phyloP scores from a whole-genome alignment of 1,140 invertebrate species.

The Ganaspis sp. region DNA sequence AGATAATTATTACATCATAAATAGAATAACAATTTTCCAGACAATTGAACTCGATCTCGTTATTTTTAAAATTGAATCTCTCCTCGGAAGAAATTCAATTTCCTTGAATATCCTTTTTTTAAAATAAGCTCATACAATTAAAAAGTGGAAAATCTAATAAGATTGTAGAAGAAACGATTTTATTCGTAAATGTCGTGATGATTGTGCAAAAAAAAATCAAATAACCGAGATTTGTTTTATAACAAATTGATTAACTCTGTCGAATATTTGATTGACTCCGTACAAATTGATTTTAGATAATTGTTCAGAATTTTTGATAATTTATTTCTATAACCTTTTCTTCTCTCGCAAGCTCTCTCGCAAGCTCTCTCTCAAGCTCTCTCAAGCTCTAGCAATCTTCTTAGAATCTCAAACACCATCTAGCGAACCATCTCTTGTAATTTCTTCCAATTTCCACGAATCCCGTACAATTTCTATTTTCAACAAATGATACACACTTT shows the following conservation, averaged over 20 bases:
- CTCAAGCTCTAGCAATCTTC: not conserved
- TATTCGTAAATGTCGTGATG: too few species aligned
- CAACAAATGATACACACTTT: not conserved
- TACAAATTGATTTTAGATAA: too few species aligned
- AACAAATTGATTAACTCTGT: not conserved
- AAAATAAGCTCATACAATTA: too few species aligned
- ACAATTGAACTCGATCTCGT: too few species aligned
- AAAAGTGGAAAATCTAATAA: too few species aligned
- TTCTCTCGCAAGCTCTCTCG: not conserved
- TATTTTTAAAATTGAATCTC: too few species aligned
- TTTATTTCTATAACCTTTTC: not conserved
- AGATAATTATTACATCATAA: too few species aligned
- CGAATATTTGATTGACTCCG: not conserved
- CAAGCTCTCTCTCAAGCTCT: not conserved
- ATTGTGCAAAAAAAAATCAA: too few species aligned
- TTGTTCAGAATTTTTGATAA: not conserved
- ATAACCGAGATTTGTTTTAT: not conserved
- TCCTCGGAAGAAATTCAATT: too few species aligned
- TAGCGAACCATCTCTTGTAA: not conserved
- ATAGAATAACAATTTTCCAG: too few species aligned
- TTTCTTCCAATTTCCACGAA: not conserved
- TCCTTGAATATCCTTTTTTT: too few species aligned
- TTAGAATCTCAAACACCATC: not conserved
- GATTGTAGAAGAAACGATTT: too few species aligned
- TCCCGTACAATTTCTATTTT: conserved; percentile 2